Base-by-base conservation (phyloP, 1,140 invertebrate species). In the Ceratosolen fusciceps region DNA sequence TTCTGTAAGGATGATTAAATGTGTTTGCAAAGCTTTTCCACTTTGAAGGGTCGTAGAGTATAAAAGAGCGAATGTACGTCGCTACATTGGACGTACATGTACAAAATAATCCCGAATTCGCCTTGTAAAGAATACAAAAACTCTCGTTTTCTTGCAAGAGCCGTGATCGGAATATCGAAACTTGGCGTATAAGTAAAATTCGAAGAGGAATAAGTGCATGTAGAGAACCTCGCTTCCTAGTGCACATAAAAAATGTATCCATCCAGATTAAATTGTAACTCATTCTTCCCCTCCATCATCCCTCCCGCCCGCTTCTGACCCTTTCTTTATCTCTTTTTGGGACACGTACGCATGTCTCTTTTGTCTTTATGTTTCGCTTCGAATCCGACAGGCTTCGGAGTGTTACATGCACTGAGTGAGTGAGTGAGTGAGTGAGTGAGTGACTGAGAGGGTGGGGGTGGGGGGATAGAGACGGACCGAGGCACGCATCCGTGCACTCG, bases 221-320 rank as follows among this genome's bases (percentile, higher is more conserved):
- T 54, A n/a, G 21, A n/a, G 52, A n/a, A 54, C 9, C 39, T 43
- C 5, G 52, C 4, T 4, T n/a, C 21, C 52, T 54, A 4, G 52
- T 54, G 52, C 34, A 10, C 14, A 19, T 65, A 52, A 75, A 75
- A 75, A 75, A 65, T 65, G 31, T 21, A 75, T 75, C 9, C 60
- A 65, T 52, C 60, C 24, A 34, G 74, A 75, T 75, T 65, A 65
- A 80, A 80, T 65, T 60, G 52, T 34, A 47, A 7, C 72, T 74
- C 72, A 31, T 12, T 19, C 65, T 37, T 58, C 52, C 24, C n/a
- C 12, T 43, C 39, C 39, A 7, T 43, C 39, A 43, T 43, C 5
- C 12, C 39, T 54, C n/a, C 14, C 52, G 8, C n/a, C 21, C n/a
- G 2, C 21, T 29, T 58, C 26, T 58, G n/a, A 26, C 26, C n/a